Evolutionary conservation across 2,888 invertebrate species (phyloP).

Genomic region (Heliconius erato): DNA sequence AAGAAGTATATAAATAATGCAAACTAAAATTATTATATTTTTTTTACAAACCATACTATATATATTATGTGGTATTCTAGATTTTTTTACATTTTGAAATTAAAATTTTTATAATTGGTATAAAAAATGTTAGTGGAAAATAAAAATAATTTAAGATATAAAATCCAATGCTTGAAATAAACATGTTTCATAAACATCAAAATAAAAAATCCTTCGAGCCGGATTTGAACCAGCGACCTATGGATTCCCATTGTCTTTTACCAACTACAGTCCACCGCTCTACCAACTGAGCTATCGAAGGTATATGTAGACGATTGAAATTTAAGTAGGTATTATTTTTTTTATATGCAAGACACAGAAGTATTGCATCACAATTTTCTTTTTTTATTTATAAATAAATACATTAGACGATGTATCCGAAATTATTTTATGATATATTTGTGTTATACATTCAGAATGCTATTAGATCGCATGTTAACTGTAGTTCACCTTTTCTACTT

Average conservation of each 20-base stretch:
- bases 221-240: conserved; percentile 86
- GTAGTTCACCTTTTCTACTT: conserved; percentile 3
- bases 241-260: conserved; percentile 65
- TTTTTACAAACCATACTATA: background rate
- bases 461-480: conserved; percentile 14
- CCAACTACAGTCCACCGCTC: conserved; percentile 85
- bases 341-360: background rate
- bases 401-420: background rate
- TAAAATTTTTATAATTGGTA: too few relatives aligned
- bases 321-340: background rate
- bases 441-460: background rate
- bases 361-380: background rate
- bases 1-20: background rate
- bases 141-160: background rate
- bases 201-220: conserved; percentile 74
- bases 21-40: background rate
- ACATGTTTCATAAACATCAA: too few relatives aligned
- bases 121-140: background rate
- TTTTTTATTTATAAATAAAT: background rate
- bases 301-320: conserved; percentile 45
- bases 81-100: too few relatives aligned
- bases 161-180: background rate
- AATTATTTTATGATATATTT: background rate
- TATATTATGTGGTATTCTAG: too few relatives aligned
- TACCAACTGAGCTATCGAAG: conserved; percentile 87